Evolutionary conservation across 30 jellyfish, hydroid and myxozoan genomes (phyloP), one percentile per base, ranked within the genome.

Genomic region (Aurelia sp.): DNA sequence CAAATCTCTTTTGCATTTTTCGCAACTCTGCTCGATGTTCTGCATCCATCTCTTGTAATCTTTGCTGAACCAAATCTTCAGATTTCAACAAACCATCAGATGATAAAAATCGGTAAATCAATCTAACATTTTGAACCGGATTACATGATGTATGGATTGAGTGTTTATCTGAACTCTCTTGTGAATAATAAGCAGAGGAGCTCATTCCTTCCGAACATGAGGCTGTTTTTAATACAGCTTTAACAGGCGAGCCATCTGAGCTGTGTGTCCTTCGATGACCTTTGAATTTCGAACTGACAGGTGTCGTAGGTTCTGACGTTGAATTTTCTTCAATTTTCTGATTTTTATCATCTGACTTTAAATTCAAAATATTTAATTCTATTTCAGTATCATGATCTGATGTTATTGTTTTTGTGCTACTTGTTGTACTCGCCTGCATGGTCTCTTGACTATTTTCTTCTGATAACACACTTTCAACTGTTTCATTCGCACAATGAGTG

Each of bases 61-160:
- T 65, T 48, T 80, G 67, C 27, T 88, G 97, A n/a, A 77, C 64
- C 17, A 67, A 51, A 63, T 86, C 89, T 17, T 78, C 94, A 10
- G 94, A 66, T 24, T 48, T 72, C 70, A 87, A 24, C 62, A 94
- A 72, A 48, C 98, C 98, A 84, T 94, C 98, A 4, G 80, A 24
- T 10, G 94, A 95, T 63, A 94, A 38, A 72, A 78, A 84, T 50
- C 80, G 81, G 63, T 24, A 9, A 22, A 89, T 67, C 71, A 65
- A 53, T n/a, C 78, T 51, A 17, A 86, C 24, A 68, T 75, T 76
- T 21, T 75, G 81, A 31, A 55, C 2, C 0, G 89, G 84, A 53
- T 86, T 65, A 55, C 31, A 61, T 24, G 57, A 48, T 5, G 76
- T 51, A 38, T 69, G 53, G 31, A 57, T 53, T 50, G 91, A 58